These are phyloP conservation scores for Protosalanx chinensis DNA, from an alignment of 2,797 vertebrate genomes.

Conservation along the genomic window DNA sequence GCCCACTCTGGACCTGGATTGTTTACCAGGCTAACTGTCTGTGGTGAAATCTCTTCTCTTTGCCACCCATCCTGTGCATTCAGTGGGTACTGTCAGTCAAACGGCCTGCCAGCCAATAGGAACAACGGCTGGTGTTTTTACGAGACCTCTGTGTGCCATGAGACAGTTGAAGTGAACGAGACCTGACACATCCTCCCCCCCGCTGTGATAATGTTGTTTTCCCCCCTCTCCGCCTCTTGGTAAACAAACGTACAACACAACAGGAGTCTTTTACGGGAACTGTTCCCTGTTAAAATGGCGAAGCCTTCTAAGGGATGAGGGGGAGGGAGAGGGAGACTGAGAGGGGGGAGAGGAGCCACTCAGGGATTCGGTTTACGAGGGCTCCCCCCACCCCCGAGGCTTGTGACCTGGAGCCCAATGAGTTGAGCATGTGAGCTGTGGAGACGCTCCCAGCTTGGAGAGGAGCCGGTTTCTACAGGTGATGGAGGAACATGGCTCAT, in stretches of 20 bases:
- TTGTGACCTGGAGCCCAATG: background rate
- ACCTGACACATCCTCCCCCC: background rate
- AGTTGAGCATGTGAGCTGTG: slow-evolving; percentile 2
- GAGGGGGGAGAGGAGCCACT: background rate
- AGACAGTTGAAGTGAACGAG: background rate
- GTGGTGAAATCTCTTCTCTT: too few species aligned
- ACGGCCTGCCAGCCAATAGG: background rate
- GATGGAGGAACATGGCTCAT: background rate
- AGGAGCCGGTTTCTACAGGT: background rate
- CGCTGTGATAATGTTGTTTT: background rate
- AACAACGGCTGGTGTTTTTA: background rate
- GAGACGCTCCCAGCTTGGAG: background rate
- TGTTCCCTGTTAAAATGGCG: background rate
- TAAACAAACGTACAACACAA: slow-evolving; percentile 1
- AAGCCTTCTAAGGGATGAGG: background rate
- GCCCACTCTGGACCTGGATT: too few species aligned
- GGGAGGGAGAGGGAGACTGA: background rate
- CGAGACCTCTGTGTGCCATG: background rate
- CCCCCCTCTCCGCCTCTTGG: background rate
- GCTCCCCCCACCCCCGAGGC: slow-evolving; percentile 4
- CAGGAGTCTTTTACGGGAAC: slow-evolving; percentile 3
- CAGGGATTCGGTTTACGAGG: background rate
- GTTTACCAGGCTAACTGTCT: too few species aligned
- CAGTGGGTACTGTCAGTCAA: too few species aligned
- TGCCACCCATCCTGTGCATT: too few species aligned